Conservation (phyloP, 2,797 vertebrate genomes). For the Malacoctenus gilli region DNA sequence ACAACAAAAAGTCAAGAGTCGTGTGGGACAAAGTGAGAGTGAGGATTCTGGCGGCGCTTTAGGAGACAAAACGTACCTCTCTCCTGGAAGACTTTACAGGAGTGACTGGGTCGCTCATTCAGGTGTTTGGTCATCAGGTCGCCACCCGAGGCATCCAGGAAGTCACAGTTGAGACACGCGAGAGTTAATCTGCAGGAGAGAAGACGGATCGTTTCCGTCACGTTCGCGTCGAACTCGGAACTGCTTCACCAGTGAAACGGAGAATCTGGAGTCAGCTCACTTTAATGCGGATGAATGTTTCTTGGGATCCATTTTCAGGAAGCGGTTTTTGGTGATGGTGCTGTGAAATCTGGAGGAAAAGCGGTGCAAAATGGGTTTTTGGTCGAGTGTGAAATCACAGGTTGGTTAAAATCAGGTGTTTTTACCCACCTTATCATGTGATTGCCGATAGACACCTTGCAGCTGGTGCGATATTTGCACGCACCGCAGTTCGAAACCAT, state of each 20-base stretch:
- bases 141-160: slow-evolving; percentile 85
- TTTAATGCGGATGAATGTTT: slow-evolving; percentile 76
- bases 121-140: slow-evolving; percentile 94
- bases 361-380: background rate
- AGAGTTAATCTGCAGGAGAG: slow-evolving; percentile 84
- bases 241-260: background rate
- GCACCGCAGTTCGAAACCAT: slow-evolving; percentile 88
- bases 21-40: too few relatives aligned
- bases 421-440: slow-evolving; percentile 91
- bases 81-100: slow-evolving; percentile 89
- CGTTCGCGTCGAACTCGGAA: background rate
- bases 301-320: slow-evolving; percentile 84
- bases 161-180: slow-evolving; percentile 93
- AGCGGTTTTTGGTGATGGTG: slow-evolving; percentile 86
- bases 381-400: background rate
- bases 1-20: slow-evolving; percentile 12
- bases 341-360: slow-evolving; percentile 88
- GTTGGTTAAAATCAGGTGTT: background rate
- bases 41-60: too few relatives aligned
- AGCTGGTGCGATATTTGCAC: slow-evolving; percentile 94
- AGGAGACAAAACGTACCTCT: slow-evolving; percentile 79
- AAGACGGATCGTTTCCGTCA: background rate
- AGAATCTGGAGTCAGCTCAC: slow-evolving; percentile 74
- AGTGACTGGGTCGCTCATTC: slow-evolving; percentile 84
- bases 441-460: slow-evolving; percentile 92